Conservation (phyloP, 2,797 vertebrate genomes). For the Triplophysa bombifrons region DNA sequence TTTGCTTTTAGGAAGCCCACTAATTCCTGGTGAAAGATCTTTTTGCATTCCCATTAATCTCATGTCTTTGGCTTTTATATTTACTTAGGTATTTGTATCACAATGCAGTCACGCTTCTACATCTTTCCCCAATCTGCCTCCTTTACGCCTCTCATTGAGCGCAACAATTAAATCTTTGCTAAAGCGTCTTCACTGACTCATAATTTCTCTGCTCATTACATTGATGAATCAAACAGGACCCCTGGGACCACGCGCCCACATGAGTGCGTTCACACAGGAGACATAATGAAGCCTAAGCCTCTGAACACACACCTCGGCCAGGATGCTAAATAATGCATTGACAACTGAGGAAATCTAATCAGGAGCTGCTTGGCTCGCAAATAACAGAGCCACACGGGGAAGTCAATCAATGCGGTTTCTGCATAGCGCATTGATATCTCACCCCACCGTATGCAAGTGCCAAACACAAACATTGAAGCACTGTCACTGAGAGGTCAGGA, state of each 20-base stretch:
- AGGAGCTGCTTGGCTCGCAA: slow-evolving; percentile 56
- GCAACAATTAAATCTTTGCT: slow-evolving; percentile 64
- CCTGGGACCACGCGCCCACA: slow-evolving; percentile 62
- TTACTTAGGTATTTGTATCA: background rate
- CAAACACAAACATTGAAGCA: background rate
- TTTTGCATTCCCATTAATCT: background rate
- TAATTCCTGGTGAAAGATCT: background rate
- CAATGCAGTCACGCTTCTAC: background rate
- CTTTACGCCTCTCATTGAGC: background rate
- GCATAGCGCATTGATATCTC: slow-evolving; percentile 65
- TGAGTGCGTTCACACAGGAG: slow-evolving; percentile 22
- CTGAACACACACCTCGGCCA: slow-evolving; percentile 46
- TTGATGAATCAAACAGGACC: slow-evolving; percentile 69
- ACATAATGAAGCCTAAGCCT: slow-evolving; percentile 51
- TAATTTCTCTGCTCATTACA: slow-evolving; percentile 64
- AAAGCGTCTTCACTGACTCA: slow-evolving; percentile 22
- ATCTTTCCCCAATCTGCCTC: background rate
- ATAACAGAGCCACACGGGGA: slow-evolving; percentile 50
- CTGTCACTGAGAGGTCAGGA: background rate
- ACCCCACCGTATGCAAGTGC: slow-evolving; percentile 43
- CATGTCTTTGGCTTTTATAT: background rate
- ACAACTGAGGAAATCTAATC: slow-evolving; percentile 66
- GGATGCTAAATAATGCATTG: slow-evolving; percentile 55
- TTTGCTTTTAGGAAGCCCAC: background rate
- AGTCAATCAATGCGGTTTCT: slow-evolving; percentile 67